A percentile compares a stretch with the other conserved stretches of the same genome.
phyloP scores from a whole-genome alignment of 2,888 invertebrate genomes.

The Ametastegia equiseti region DNA sequence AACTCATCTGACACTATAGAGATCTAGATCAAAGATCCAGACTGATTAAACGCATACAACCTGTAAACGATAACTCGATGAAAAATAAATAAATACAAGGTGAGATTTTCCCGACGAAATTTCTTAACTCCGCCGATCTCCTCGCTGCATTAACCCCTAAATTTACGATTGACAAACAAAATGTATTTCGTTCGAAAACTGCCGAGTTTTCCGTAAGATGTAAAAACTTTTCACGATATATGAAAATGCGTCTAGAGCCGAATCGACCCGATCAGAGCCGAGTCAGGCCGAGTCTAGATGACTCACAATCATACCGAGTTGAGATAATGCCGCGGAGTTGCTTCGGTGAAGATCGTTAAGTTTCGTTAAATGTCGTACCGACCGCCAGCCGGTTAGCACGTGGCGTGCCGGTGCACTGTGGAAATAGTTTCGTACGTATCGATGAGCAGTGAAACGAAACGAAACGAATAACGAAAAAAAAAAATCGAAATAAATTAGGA shows the following conservation, averaged over 20 bases:
- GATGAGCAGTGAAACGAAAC: background rate
- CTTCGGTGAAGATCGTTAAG: slow-evolving; percentile 9
- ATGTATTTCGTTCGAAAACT: no score
- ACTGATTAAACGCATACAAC: background rate
- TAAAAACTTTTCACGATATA: no score
- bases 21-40: background rate
- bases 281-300: no score
- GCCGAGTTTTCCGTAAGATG: no score
- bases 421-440: slow-evolving; percentile 58
- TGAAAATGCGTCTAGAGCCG: background rate
- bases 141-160: background rate
- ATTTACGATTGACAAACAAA: background rate
- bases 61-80: background rate
- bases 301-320: background rate
- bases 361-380: slow-evolving; percentile 31
- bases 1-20: background rate
- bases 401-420: slow-evolving; percentile 59
- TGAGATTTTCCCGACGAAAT: background rate
- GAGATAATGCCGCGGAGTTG: background rate
- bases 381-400: slow-evolving; percentile 65
- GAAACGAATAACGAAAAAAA: background rate
- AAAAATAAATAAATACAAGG: background rate
- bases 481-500: no score
- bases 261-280: no score
- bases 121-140: background rate